A percentile compares a stretch with the other conserved stretches of the same genome.
Evolutionary conservation across 2,113 vertebrate genomes (phyloP).

Genomic region (Mus spicilegus): DNA sequence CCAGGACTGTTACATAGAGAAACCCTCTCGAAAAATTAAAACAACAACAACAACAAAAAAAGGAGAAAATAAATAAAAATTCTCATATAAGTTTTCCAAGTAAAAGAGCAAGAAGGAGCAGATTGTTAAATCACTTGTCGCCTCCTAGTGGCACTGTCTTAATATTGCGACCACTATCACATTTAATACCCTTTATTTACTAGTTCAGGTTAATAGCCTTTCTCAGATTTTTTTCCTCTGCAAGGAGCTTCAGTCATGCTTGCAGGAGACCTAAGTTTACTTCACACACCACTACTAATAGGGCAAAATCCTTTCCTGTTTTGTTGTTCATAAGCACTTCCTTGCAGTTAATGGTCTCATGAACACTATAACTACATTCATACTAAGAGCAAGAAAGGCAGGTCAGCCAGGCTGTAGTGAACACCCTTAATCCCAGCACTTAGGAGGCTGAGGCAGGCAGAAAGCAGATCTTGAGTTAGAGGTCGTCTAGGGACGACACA

Average conservation of each 20-base stretch:
- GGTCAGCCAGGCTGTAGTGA: no score
- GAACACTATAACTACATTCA: no score
- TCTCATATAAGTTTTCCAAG: background rate
- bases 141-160: constrained; percentile 76
- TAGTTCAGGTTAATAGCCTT: background rate
- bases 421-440: no score
- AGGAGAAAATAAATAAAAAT: background rate
- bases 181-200: background rate
- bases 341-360: no score
- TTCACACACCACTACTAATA: background rate
- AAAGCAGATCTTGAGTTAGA: no score
- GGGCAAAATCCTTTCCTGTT: no score
- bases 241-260: background rate
- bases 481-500: no score
- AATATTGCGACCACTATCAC: background rate
- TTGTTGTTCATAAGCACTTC: no score
- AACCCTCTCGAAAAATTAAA: background rate
- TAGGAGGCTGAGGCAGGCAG: no score
- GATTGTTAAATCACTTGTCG: constrained; percentile 68
- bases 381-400: no score
- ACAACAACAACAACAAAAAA: no score
- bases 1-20: background rate
- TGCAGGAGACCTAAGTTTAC: background rate
- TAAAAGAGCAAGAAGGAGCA: background rate
- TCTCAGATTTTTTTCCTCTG: background rate